Evolutionary conservation across 2,888 invertebrate species (phyloP), one percentile per base, ranked within the genome.

Genomic region (Drosophila pseudotalamancana): DNA sequence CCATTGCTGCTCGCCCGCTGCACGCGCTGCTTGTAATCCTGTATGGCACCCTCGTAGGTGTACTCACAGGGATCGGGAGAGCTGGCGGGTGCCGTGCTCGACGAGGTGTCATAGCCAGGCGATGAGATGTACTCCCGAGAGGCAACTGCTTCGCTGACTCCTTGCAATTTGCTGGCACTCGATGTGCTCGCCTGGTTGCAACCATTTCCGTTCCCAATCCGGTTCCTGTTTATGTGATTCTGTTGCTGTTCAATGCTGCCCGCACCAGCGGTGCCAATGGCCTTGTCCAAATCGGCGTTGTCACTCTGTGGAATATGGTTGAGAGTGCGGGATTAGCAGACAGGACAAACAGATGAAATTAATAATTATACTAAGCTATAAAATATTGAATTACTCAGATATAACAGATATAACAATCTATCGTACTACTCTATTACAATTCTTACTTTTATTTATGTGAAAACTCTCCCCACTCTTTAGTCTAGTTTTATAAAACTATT

Each of bases 31-130:
- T 96, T 95, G 91, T 97, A 97, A 77, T 96, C 95, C 89, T 97
- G 95, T 79, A 97, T 97, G 80, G 97, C 96, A 80, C 96, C 95
- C 91, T 97, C 97, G 90, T 96, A 97, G 0, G 96, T 96, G 91
- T 96, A 97, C 90, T 96, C 96, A 85, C 95, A 94, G 27, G 94
- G 94, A 90, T 95, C 94, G 1, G 95, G 94, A 39, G 95, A 94
- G 89, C 94, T 94, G 75, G 94, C 93, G 37, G 94, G 94, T 75
- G 94, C 94, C 54, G 94, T 94, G 80, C 94, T 95, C 70, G 94
- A 94, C 75, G 94, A 94, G 31, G 94, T 94, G 87, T 95, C 95
- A 92, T 95, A 95, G 90, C 94, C 94, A 88, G 91, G 90, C 29
- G 90, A 91, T 45, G 91, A 90, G 54, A 90, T 88, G 67, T 90